phyloP scores from a whole-genome alignment of 2,113 vertebrate species.

The Procapra przewalskii region DNA sequence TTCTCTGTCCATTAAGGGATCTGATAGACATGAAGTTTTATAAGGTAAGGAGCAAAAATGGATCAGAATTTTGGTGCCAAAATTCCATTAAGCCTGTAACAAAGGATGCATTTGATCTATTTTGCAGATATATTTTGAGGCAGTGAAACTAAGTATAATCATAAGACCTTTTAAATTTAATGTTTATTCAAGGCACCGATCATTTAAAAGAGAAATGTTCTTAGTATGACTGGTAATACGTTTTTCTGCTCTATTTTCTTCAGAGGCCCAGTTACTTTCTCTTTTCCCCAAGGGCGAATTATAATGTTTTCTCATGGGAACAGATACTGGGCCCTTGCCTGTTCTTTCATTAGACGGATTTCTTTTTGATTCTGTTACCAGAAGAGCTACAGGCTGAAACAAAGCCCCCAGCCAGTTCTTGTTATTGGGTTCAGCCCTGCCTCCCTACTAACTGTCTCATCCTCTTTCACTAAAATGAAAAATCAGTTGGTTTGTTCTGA shows the following conservation, averaged over 20 bases:
- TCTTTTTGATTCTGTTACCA: constrained; percentile 7
- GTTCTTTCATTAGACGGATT: neutral
- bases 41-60: constrained; percentile 26
- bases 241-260: constrained; percentile 51
- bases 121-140: constrained; percentile 44
- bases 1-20: neutral
- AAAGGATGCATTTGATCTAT: constrained; percentile 49
- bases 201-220: neutral
- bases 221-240: neutral
- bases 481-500: neutral
- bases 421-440: neutral
- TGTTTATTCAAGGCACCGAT: constrained; percentile 31
- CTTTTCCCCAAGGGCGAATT: neutral
- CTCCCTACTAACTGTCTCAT: neutral
- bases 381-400: neutral
- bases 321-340: neutral
- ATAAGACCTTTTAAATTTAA: constrained; percentile 50
- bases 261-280: neutral
- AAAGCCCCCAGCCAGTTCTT: neutral
- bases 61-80: constrained; percentile 44
- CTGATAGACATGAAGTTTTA: constrained; percentile 43
- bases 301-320: neutral
- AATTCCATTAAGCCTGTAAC: constrained; percentile 58
- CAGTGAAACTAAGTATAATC: constrained; percentile 32
- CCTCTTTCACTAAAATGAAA: neutral